Base-by-base conservation (phyloP, 1,140 invertebrate genomes). In the Fopius arisanus region DNA sequence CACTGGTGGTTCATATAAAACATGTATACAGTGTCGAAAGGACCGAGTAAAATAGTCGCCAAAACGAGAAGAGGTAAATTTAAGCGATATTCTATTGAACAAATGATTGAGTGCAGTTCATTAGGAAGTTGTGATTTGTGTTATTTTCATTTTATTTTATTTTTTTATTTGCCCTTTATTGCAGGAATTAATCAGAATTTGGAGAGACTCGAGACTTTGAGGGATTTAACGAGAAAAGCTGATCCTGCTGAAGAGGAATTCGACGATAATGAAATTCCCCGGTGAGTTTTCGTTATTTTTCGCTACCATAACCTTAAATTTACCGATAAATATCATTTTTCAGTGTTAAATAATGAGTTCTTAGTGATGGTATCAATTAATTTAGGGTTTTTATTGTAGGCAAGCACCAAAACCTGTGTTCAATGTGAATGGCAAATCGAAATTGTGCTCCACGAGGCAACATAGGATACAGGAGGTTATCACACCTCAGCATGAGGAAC, bases 21-120 rank as follows among this genome's bases (percentile, higher is more conserved):
- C 73, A 95, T 96, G 94, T 96, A 95, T 89, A 95, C 94, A 79
- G 92, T 95, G 78, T 92, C 93, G 71, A 95, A 95, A 89, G 93
- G 93, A 70, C 93, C 94, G 66, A 95, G 93, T 87, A 95, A 96
- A 89, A 94, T 95, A 81, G 93, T 94, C 77, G 93, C 93, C 65
- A 95, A 96, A 90, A 93, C 94, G 77, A 89, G 94, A 82, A 90
- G 94, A 91, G 94, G 94, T 95, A 89, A 59, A 68, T 69, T 75
- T 48, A 19, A 16, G 33, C 0, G 10, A 28, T 23, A 29, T n/a
- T 2, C n/a, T 0, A 65, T 65, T 5, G 0, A 28, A 29, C 26
- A 62, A 28, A 62, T 28, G 28, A 2, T 62, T 12, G 28, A 28
- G 12, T 62, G 12, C 14, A 19, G 43, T 51, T 51, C 14, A 51